Evolutionary conservation across 2,113 vertebrate species (phyloP).

Genomic region (Gopherus evgoodei): DNA sequence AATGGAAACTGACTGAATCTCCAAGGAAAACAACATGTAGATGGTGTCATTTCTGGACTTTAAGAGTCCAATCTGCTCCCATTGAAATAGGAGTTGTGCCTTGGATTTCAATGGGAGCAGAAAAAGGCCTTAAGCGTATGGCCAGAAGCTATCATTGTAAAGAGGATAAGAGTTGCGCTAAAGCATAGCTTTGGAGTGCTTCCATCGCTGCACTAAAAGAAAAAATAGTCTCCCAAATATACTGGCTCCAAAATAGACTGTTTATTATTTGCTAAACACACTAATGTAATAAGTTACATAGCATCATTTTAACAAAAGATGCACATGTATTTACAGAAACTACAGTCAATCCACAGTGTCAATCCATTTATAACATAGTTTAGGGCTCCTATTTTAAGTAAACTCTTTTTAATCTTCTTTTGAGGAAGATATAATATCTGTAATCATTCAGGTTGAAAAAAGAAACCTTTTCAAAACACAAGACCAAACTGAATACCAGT

Average conservation of each 20-base stretch:
- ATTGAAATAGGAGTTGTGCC: not conserved
- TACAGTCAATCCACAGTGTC: not conserved
- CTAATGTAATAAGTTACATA: not conserved
- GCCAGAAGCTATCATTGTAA: not conserved
- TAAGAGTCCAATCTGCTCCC: not conserved
- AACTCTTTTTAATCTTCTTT: not conserved
- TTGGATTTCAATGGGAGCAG: not conserved
- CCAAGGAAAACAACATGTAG: constrained; percentile 14
- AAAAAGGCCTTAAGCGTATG: not conserved
- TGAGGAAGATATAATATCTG: constrained; percentile 5
- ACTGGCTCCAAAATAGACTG: not conserved
- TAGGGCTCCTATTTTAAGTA: not conserved
- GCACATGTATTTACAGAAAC: not conserved
- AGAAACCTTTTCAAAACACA: not conserved
- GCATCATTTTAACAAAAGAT: not conserved
- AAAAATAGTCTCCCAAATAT: not conserved
- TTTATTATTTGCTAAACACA: not conserved
- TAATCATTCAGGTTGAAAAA: not conserved
- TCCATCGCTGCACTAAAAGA: not conserved
- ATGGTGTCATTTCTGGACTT: not conserved
- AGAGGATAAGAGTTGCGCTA: not conserved
- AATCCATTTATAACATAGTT: not conserved
- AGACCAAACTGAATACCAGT: not conserved
- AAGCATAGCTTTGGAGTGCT: not conserved
- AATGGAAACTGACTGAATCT: not conserved